These are phyloP conservation scores for Aplysia californica DNA, from an alignment of 1,140 invertebrate genomes.

Conservation along the genomic window DNA sequence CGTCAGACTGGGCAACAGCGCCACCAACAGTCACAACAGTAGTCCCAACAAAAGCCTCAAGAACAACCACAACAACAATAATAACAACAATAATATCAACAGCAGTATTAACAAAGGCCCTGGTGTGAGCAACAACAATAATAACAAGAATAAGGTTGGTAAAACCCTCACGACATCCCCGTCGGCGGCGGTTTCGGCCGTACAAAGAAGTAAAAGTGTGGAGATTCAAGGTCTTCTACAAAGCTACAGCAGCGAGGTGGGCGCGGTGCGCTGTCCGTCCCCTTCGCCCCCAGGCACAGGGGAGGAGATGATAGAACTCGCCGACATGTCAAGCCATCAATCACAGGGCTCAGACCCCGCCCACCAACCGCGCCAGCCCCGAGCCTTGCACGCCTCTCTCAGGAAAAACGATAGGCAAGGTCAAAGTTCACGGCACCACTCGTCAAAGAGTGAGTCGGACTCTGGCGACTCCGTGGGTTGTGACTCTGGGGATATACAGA, in stretches of 20 bases:
- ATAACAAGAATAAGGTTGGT: background rate
- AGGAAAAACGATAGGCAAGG: too few species aligned
- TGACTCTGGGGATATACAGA: too few species aligned
- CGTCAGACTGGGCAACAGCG: background rate
- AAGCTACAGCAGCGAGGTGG: background rate
- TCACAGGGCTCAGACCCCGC: background rate
- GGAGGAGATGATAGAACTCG: background rate
- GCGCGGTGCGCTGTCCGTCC: background rate
- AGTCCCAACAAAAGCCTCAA: background rate
- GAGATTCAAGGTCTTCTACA: background rate
- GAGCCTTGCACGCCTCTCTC: too few species aligned
- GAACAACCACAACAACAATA: background rate
- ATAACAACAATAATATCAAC: background rate
- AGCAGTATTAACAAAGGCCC: background rate
- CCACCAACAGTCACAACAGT: background rate
- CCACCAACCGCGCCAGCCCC: background rate
- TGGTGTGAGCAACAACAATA: background rate
- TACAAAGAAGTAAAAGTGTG: too few species aligned
- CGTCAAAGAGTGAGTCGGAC: too few species aligned
- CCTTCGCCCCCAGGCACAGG: background rate
- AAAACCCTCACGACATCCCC: too few species aligned
- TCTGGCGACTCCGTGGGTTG: too few species aligned
- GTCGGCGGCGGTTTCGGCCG: too few species aligned
- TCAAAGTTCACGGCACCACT: background rate
- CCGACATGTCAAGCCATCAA: too few species aligned